Conservation (phyloP, 2,888 invertebrate genomes). For the Latheticus oryzae region DNA sequence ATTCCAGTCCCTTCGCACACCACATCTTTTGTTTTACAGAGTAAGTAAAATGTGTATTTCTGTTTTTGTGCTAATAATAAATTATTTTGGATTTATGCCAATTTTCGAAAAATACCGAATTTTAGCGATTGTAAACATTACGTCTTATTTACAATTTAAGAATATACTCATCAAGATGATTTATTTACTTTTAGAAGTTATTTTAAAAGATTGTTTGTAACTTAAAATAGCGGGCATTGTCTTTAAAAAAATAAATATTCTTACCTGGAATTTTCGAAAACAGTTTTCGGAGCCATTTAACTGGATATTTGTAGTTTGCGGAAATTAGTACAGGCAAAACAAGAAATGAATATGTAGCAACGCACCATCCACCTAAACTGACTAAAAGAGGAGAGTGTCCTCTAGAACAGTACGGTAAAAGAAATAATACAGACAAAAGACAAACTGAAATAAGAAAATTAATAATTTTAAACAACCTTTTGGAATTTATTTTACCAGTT, state of each 20-base stretch:
- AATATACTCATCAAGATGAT: conserved; percentile 23
- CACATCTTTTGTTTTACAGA: conserved; percentile 13
- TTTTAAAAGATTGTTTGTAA: conserved; percentile 12
- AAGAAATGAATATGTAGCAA: conserved; percentile 75
- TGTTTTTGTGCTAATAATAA: conserved; percentile 10
- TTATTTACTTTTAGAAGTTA: conserved; percentile 23
- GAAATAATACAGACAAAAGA: conserved; percentile 74
- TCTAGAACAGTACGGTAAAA: conserved; percentile 73
- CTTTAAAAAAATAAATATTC: no score
- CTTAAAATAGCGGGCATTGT: no score
- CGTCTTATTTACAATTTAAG: conserved; percentile 31
- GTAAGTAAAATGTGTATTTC: conserved; percentile 20
- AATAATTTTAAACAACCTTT: background rate
- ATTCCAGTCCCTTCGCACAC: conserved; percentile 13
- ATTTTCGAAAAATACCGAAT: conserved; percentile 22
- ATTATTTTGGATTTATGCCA: conserved; percentile 7
- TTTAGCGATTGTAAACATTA: conserved; percentile 36
- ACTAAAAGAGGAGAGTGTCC: conserved; percentile 71
- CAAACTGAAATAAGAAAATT: conserved; percentile 69
- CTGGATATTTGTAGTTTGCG: conserved; percentile 77
- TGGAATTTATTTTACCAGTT: conserved; percentile 69
- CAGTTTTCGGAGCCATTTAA: conserved; percentile 72
- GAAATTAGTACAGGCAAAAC: conserved; percentile 77
- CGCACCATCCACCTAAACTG: conserved; percentile 69
- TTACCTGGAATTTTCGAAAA: conserved; percentile 70